Evolutionary conservation across 2,113 vertebrate species (phyloP).

Genomic region (Puma concolor): DNA sequence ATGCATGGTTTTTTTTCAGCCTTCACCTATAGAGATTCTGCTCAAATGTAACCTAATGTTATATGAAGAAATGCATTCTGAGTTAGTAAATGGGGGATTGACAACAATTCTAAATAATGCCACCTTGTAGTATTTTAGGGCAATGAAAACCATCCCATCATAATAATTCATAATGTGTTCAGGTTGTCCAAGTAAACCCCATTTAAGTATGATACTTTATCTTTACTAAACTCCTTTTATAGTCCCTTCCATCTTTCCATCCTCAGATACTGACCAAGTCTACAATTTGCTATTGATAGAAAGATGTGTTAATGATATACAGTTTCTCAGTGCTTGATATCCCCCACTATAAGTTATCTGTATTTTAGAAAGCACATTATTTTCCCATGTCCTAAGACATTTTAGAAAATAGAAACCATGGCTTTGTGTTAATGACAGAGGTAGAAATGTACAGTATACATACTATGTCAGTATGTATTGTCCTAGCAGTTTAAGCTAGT

Average conservation of each 20-base stretch:
- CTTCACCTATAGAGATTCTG: background rate
- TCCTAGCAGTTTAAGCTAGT: background rate
- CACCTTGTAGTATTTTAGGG: background rate
- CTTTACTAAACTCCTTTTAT: background rate
- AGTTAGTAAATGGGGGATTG: background rate
- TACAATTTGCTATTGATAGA: background rate
- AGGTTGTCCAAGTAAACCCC: background rate
- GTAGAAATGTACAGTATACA: background rate
- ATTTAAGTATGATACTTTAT: background rate
- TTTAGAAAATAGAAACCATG: conserved; percentile 16
- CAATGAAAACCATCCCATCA: background rate
- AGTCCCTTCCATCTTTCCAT: background rate
- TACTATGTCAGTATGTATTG: background rate
- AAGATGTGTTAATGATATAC: background rate
- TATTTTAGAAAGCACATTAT: background rate
- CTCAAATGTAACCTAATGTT: background rate
- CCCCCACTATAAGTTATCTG: background rate
- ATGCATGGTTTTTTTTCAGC: background rate
- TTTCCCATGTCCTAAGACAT: background rate
- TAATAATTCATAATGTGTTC: background rate
- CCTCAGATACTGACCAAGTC: background rate
- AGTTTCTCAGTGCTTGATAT: background rate
- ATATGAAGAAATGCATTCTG: conserved; percentile 12
- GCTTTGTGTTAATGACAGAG: background rate
- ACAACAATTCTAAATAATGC: conserved; percentile 1